Percentiles rank a stretch among this genome's conserved stretches.
Evolutionary conservation across 2,113 vertebrate genomes (phyloP).

Genomic region (Brachionichthys hirsutus): DNA sequence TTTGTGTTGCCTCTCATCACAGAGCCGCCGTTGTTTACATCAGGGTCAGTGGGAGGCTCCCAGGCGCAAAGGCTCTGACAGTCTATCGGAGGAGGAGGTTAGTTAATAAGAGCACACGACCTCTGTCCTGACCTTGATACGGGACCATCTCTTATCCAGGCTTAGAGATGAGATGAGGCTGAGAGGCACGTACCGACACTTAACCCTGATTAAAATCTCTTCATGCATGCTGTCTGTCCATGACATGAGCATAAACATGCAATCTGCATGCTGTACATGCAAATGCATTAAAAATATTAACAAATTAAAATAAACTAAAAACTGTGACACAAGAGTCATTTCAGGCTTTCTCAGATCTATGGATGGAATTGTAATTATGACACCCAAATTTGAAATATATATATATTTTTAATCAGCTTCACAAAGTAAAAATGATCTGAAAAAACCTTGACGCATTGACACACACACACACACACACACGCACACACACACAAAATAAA

Average conservation of each 20-base stretch:
- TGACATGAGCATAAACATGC: too few relatives aligned
- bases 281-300: background rate
- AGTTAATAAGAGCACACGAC: slow-evolving; percentile 61
- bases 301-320: background rate
- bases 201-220: slow-evolving; percentile 35
- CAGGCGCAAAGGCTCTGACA: slow-evolving; percentile 49
- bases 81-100: slow-evolving; percentile 58
- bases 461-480: too few relatives aligned
- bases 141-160: slow-evolving; percentile 59
- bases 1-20: slow-evolving; percentile 2
- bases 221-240: background rate
- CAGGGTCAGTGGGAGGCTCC: slow-evolving; percentile 47
- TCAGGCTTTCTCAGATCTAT: background rate
- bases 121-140: slow-evolving; percentile 61
- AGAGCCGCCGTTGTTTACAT: slow-evolving; percentile 54
- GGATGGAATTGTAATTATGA: background rate
- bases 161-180: slow-evolving; percentile 30
- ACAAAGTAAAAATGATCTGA: background rate
- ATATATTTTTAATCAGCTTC: background rate
- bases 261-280: too few relatives aligned
- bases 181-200: slow-evolving; percentile 47
- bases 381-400: background rate
- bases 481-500: too few relatives aligned
- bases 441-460: background rate
- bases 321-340: background rate